phyloP scores from a whole-genome alignment of 2,113 vertebrate species.

The Pionites leucogaster region DNA sequence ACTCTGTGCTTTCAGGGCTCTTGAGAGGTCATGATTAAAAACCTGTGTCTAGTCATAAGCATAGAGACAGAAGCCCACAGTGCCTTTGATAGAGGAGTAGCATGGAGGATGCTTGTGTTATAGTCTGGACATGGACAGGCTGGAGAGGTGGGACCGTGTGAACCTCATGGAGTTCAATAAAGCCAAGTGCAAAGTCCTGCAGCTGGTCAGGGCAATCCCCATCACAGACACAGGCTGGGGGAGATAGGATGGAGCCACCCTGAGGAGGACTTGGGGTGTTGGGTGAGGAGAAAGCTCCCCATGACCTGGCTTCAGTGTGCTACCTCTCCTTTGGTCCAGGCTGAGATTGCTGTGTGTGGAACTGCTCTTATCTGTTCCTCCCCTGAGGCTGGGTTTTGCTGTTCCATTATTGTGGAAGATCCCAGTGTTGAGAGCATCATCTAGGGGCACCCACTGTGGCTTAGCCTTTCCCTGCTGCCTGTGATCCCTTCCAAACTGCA shows the following conservation, averaged over 20 bases:
- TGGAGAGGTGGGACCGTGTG: not conserved
- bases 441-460: not conserved
- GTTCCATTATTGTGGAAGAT: not conserved
- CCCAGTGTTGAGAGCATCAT: not conserved
- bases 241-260: not conserved
- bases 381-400: not conserved
- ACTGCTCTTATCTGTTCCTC: fast-evolving
- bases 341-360: not conserved
- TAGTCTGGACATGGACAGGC: not conserved
- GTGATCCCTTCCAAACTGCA: not conserved
- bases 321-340: not conserved
- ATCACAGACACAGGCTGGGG: not conserved
- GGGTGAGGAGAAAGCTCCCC: not conserved
- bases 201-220: not conserved
- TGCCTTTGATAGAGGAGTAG: not conserved
- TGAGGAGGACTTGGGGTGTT: not conserved
- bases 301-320: not conserved
- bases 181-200: not conserved
- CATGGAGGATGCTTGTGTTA: not conserved
- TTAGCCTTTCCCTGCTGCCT: not conserved
- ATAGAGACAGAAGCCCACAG: not conserved
- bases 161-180: not conserved
- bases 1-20: not conserved
- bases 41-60: not conserved
- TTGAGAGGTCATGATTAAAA: not conserved